phyloP scores from a whole-genome alignment of 64 coral and sea anemone species.

The Astreopora myriophthalma region DNA sequence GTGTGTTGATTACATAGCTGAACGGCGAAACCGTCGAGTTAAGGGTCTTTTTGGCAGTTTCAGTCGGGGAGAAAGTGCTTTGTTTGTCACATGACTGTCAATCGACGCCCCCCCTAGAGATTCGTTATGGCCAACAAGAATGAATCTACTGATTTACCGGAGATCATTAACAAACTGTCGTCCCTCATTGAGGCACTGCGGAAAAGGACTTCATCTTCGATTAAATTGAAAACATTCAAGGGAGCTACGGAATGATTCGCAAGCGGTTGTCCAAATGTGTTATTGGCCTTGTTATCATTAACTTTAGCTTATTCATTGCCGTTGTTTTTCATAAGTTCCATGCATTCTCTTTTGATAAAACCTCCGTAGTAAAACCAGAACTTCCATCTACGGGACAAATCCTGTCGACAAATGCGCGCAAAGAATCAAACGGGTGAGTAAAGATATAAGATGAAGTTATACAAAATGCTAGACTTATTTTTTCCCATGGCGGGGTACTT shows the following conservation, averaged over 20 bases:
- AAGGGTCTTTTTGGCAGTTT: too few relatives aligned
- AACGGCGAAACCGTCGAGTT: neutral
- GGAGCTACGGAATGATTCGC: neutral
- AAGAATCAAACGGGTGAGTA: neutral
- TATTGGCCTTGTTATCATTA: neutral
- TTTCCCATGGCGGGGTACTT: neutral
- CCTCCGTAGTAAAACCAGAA: neutral
- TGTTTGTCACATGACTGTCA: neutral
- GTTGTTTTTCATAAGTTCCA: neutral
- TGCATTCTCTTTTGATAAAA: neutral
- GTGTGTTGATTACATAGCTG: neutral
- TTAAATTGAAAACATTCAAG: neutral
- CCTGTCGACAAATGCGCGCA: neutral
- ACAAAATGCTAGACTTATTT: neutral
- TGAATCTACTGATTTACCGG: neutral
- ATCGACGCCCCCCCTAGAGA: neutral
- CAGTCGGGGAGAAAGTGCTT: neutral
- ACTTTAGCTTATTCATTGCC: neutral
- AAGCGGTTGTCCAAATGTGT: neutral
- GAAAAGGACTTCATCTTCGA: neutral
- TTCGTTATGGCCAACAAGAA: neutral
- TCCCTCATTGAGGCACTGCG: neutral
- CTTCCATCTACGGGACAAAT: neutral
- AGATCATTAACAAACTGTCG: neutral
- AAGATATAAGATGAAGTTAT: neutral